These are phyloP conservation scores for Augochlorella aurata DNA, from an alignment of 2,888 invertebrate genomes.

Conservation along the genomic window DNA sequence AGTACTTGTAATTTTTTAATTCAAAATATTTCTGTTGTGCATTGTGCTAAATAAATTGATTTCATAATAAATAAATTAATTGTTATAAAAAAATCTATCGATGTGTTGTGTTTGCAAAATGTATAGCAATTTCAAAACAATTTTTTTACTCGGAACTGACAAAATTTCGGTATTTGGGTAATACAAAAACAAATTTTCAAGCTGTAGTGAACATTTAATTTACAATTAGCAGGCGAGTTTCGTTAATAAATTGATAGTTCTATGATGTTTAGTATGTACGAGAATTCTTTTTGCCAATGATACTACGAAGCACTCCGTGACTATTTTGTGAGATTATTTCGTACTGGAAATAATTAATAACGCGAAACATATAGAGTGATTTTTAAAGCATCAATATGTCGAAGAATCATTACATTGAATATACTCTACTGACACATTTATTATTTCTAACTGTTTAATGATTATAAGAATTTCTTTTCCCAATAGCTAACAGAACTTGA, in stretches of 20 bases:
- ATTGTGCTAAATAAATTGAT: conserved; percentile 25
- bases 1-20: conserved; percentile 19
- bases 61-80: conserved; percentile 18
- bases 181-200: no score
- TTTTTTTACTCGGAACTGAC: neutral
- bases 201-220: no score
- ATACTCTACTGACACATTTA: no score
- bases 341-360: no score
- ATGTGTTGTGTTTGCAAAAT: neutral
- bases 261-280: neutral
- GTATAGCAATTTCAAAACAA: neutral
- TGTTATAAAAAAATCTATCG: conserved; percentile 14
- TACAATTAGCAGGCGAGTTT: no score
- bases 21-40: conserved; percentile 3
- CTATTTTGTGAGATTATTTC: neutral
- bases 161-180: no score
- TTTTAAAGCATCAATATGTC: no score
- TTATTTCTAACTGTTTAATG: no score
- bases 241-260: neutral
- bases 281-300: neutral
- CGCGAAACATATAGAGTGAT: no score
- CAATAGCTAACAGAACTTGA: no score
- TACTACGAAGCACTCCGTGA: neutral
- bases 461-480: no score
- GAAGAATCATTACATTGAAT: no score